Evolutionary conservation across 2,113 vertebrate species (phyloP).

Genomic region (Ranitomeya variabilis): DNA sequence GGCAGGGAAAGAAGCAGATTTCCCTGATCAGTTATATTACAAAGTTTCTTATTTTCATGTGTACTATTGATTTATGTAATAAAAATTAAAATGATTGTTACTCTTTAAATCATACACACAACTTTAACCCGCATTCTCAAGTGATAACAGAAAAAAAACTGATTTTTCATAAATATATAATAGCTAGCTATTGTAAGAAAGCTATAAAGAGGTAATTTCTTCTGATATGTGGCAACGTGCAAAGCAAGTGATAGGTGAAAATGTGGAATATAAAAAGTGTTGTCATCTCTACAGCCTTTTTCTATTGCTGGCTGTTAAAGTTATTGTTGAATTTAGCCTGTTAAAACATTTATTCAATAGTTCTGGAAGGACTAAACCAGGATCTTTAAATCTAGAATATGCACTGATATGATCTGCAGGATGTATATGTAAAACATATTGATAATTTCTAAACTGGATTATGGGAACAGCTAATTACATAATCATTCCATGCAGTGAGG

Average conservation of each 20-base stretch:
- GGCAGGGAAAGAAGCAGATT: too few relatives aligned
- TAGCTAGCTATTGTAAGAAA: neutral
- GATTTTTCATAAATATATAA: constrained; percentile 16
- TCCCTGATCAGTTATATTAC: too few relatives aligned
- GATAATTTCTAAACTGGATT: neutral
- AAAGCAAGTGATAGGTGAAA: constrained; percentile 31
- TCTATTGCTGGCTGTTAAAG: constrained; percentile 33
- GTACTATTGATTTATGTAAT: too few relatives aligned
- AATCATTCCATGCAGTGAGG: neutral
- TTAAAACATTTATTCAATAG: constrained; percentile 32
- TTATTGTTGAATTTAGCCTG: constrained; percentile 27
- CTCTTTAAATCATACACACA: neutral
- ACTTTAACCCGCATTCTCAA: neutral
- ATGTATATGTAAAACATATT: neutral
- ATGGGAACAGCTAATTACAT: neutral
- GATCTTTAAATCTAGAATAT: neutral
- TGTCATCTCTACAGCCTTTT: constrained; percentile 34
- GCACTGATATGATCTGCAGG: neutral
- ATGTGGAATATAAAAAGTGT: constrained; percentile 13
- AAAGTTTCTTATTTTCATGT: too few relatives aligned
- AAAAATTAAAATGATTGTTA: too few relatives aligned
- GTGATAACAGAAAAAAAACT: neutral
- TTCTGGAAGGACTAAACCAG: constrained; percentile 41
- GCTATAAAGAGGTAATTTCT: constrained; percentile 9
- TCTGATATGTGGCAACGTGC: constrained; percentile 16